These are phyloP conservation scores for Pheucticus melanocephalus DNA, from an alignment of 2,113 vertebrate species.

Conservation along the genomic window DNA sequence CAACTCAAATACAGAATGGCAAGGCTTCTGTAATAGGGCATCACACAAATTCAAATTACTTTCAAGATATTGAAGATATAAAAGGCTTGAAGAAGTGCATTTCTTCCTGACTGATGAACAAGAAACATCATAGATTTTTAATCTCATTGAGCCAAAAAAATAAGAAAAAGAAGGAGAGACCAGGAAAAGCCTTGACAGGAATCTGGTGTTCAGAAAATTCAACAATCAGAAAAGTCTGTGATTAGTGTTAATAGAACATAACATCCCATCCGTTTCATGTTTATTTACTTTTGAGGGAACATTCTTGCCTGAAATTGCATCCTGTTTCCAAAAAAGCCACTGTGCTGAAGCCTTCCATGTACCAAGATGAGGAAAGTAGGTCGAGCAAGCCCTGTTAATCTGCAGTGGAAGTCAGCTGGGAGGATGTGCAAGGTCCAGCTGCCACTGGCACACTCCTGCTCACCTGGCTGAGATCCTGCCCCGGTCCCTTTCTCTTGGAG, in stretches of 20 bases:
- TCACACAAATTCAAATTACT: background rate
- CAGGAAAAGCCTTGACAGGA: background rate
- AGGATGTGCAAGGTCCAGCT: background rate
- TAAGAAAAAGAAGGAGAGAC: background rate
- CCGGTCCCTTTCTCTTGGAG: background rate
- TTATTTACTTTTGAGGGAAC: constrained; percentile 55
- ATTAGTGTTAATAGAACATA: constrained; percentile 43
- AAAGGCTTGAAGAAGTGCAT: background rate
- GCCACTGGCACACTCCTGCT: background rate
- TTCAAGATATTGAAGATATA: background rate
- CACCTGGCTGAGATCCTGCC: background rate
- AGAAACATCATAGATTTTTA: background rate
- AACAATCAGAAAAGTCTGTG: background rate
- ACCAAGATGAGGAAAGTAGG: background rate
- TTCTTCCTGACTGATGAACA: background rate
- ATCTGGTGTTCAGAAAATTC: background rate
- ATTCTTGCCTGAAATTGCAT: constrained; percentile 49
- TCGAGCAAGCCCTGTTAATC: background rate
- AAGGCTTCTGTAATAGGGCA: background rate
- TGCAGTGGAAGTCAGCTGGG: background rate
- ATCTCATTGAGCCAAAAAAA: background rate
- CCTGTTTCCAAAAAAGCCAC: background rate
- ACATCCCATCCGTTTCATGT: constrained; percentile 33
- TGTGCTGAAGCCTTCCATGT: background rate
- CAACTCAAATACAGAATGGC: background rate